Base-by-base conservation (phyloP, 1,140 invertebrate genomes). In the Melitaea cinxia region DNA sequence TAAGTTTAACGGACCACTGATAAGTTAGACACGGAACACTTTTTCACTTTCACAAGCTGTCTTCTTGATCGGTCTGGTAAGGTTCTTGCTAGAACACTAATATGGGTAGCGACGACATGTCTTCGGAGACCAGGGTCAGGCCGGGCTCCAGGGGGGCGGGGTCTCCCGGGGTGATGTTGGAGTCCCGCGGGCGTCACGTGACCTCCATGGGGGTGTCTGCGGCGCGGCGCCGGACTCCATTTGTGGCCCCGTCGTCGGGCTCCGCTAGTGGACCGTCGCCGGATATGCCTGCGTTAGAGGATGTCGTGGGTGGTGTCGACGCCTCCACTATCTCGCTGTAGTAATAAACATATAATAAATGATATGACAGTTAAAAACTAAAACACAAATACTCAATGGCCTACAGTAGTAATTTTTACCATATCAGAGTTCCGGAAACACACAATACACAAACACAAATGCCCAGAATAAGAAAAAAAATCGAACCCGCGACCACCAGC, bases 151-250 rank as follows among this genome's bases (percentile, higher is more conserved):
- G 45, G 35, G 42, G 72, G 64, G 86, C 10, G 12, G n/a, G 35
- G 5, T n/a, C 15, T 28, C 39, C 49, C 42, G 42, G 72, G 64
- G 86, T 89, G 84, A 89, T 81, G 86, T 89, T n/a, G 33, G 12
- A n/a, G 35, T n/a, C 35, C 15, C 33, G 47, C 49, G 35, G 42
- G 72, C 62, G 86, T 89, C 86, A 89, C 82, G 86, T 89, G 76
- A 89, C 86, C 77, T 86, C 83, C 86, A 89, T 88, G 39, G 83
- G 83, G 21, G 73, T 79, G 68, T 86, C 83, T 24, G 77, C 57
- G 37, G 73, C 42, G 1, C 78, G 83, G 12, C 86, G 72, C 0
- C 79, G 76, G 15, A 79, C 70, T 50, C 78, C 78, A 71, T 77
- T 80, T 52, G 77, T 72, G 10, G 72, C 60, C 15, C 59, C 50